Conservation (phyloP, 2,888 invertebrate genomes). For the Chirona hameri region DNA sequence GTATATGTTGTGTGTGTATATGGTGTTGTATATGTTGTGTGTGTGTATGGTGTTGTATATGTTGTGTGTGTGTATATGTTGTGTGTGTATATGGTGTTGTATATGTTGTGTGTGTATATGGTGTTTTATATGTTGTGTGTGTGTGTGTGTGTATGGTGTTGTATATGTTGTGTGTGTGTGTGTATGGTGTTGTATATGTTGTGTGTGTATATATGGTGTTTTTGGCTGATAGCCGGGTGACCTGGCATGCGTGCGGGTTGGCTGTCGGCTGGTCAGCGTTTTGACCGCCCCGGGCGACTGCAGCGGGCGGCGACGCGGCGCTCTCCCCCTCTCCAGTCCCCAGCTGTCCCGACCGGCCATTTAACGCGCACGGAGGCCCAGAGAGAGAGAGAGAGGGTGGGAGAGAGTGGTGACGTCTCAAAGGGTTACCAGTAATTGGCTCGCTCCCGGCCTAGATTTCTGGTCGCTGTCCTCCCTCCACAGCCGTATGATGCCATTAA, state of each 20-base stretch:
- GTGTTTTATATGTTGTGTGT: too few relatives aligned
- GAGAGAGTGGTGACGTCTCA: neutral
- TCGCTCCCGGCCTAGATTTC: neutral
- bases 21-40: too few relatives aligned
- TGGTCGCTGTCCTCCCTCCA: neutral
- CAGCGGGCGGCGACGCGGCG: neutral
- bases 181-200: too few relatives aligned
- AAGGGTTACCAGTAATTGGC: constrained; percentile 4
- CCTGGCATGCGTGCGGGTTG: neutral
- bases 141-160: too few relatives aligned
- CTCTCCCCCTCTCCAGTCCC: neutral
- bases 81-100: too few relatives aligned
- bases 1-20: too few relatives aligned
- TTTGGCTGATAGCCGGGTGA: neutral
- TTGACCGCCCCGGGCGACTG: neutral
- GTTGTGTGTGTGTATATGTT: too few relatives aligned
- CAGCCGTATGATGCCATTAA: constrained; percentile 4
- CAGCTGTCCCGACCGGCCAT: neutral
- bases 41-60: too few relatives aligned
- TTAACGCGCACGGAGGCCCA: neutral
- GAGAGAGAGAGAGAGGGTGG: too few relatives aligned
- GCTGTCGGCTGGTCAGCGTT: neutral
- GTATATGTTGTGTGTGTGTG: too few relatives aligned
- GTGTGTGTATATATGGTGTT: too few relatives aligned
- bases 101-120: too few relatives aligned